Conservation (phyloP, 2,797 vertebrate genomes). For the Astyanax mexicanus region DNA sequence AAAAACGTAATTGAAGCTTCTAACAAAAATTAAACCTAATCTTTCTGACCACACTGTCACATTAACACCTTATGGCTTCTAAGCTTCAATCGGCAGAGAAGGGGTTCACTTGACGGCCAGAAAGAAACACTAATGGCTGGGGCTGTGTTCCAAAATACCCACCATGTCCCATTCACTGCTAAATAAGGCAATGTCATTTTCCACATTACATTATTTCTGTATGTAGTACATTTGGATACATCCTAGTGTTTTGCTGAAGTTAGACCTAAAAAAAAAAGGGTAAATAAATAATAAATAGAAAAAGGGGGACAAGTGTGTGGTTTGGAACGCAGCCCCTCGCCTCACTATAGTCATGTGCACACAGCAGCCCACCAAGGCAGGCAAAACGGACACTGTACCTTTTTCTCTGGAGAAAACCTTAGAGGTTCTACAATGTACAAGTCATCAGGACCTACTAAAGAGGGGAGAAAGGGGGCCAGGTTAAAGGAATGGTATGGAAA, state of each 20-base stretch:
- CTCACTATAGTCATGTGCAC: constrained; percentile 52
- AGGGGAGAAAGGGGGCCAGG: constrained; percentile 77
- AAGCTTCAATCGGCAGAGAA: constrained; percentile 45
- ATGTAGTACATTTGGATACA: not conserved
- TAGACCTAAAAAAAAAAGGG: not conserved
- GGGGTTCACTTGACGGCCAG: constrained; percentile 53
- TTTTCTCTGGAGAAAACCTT: constrained; percentile 99
- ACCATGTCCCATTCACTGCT: not conserved
- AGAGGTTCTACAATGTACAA: constrained; percentile 99
- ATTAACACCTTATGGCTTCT: not conserved
- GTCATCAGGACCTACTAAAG: constrained; percentile 93
- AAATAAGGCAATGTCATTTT: not conserved
- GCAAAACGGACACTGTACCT: constrained; percentile 83
- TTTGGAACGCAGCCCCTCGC: constrained; percentile 47
- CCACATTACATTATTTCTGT: not conserved
- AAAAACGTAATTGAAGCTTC: not conserved
- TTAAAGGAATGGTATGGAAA: constrained; percentile 78
- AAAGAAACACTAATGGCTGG: constrained; percentile 22
- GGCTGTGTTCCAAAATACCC: constrained; percentile 52
- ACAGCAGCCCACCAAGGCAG: constrained; percentile 60
- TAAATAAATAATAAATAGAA: constrained; percentile 23
- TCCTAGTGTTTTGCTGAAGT: not conserved
- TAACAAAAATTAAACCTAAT: not conserved
- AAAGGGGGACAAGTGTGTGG: constrained; percentile 34
- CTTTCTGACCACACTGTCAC: not conserved